Conservation (phyloP, 2,797 vertebrate species). For the Limosa lapponica region DNA sequence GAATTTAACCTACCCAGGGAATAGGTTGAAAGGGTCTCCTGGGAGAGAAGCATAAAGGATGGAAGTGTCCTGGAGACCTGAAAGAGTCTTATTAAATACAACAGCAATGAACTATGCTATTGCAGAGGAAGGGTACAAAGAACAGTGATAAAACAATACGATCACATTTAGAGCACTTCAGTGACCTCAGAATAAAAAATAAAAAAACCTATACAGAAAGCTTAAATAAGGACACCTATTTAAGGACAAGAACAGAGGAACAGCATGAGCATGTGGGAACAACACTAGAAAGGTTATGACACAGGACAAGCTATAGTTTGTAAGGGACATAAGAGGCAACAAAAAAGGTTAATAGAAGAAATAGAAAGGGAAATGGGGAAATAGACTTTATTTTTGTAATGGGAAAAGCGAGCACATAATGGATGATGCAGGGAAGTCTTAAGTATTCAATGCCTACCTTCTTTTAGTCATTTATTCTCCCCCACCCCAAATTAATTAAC, state of each 20-base stretch:
- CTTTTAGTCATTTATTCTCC: background rate
- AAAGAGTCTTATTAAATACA: background rate
- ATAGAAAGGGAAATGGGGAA: background rate
- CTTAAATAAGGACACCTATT: constrained; percentile 31
- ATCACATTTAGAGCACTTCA: background rate
- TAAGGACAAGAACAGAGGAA: background rate
- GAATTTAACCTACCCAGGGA: background rate
- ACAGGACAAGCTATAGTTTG: background rate
- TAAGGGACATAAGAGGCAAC: background rate
- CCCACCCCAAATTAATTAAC: background rate
- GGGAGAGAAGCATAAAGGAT: background rate
- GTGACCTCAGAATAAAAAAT: background rate
- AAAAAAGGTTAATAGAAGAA: background rate
- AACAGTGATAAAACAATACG: constrained; percentile 10
- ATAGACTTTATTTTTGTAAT: background rate
- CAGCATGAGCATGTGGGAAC: background rate
- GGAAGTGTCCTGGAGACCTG: background rate
- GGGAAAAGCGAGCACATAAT: background rate
- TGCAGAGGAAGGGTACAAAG: background rate
- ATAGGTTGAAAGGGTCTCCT: background rate
- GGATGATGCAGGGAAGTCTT: background rate
- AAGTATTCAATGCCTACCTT: background rate
- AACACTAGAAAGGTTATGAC: constrained; percentile 1
- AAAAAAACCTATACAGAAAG: background rate
- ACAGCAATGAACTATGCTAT: background rate